Evolutionary conservation across 2,888 invertebrate species (phyloP).

Genomic region (Leptogaster cylindrica): DNA sequence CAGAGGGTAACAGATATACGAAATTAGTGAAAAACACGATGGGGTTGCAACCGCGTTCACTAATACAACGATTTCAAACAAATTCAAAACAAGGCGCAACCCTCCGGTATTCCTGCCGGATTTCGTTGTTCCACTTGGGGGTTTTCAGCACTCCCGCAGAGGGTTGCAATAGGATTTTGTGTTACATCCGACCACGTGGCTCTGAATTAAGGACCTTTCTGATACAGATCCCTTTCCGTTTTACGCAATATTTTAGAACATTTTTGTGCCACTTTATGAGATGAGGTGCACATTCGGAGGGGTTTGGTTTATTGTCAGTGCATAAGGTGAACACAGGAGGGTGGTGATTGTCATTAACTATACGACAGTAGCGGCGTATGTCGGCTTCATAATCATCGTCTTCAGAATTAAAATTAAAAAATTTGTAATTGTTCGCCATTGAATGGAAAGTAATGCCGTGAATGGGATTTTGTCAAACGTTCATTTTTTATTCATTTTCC

Average conservation of each 20-base stretch:
- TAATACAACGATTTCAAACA: constrained; percentile 21
- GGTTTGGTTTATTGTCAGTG: constrained; percentile 39
- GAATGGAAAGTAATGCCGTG: constrained; percentile 18
- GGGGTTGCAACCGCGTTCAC: constrained; percentile 24
- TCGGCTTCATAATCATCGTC: background rate
- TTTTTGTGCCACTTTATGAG: constrained; percentile 44
- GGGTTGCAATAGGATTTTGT: constrained; percentile 33
- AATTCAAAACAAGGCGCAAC: constrained; percentile 44
- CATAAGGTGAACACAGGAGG: constrained; percentile 36
- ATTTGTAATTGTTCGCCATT: constrained; percentile 13
- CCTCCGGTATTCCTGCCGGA: constrained; percentile 29
- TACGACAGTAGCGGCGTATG: constrained; percentile 40
- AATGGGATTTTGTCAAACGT: constrained; percentile 14
- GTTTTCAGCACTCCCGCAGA: constrained; percentile 32
- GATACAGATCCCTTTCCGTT: constrained; percentile 9
- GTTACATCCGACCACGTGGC: constrained; percentile 35
- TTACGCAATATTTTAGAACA: constrained; percentile 40
- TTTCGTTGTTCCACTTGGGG: constrained; percentile 44
- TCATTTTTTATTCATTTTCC: constrained; percentile 33
- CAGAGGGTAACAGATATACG: constrained; percentile 42
- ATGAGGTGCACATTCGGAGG: constrained; percentile 42
- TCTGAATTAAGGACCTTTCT: constrained; percentile 34
- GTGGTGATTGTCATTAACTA: constrained; percentile 35
- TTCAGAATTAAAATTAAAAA: constrained; percentile 1
- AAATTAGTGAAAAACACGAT: constrained; percentile 45